Evolutionary conservation across 2,113 vertebrate species (phyloP), one percentile per base, ranked within the genome.

Genomic region (Suncus etruscus): DNA sequence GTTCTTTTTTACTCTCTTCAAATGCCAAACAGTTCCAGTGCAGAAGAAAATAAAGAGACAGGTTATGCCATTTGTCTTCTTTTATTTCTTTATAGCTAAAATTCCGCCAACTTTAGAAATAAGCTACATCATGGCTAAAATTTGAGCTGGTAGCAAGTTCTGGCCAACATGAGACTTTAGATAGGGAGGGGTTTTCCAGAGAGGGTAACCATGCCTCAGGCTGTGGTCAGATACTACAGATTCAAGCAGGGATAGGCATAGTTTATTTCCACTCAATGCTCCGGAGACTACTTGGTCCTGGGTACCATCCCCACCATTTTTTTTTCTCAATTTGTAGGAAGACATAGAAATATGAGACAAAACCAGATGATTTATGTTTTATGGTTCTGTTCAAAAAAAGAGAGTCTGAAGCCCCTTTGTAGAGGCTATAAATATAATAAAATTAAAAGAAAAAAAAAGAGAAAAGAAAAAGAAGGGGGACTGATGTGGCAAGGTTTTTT

Each of bases 11-110:
- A 22, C 69, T 61, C 22, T 83, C 12, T 51, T 11, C 76, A 93
- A 85, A 83, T 65, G 68, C 76, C 47, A 86, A 73, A 76, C 0
- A 0, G 79, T 68, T 84, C 4, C 12, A 93, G 83, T 65, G 70
- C 72, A 54, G 83, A 80, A 77, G 58, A 80, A 91, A 54, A 27
- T 77, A 75, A 58, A 20, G 74, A 32, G 93, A 93, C 94, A 83
- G 74, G 83, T 93, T 96, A 94, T 96, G 94, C 94, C 92, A 83
- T 18, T 61, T 61, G 14, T 97, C 96, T 54, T 97, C 95, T 96
- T 97, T 96, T 96, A 97, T 97, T 91, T 96, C 96, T 94, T 94
- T 94, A 48, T 72, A 96, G 66, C 14, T 39, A 91, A 32, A 68
- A 31, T n/a, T 47, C 48, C 73, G 51, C 86, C 80, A 65, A 72